These are phyloP conservation scores for Gadus chalcogrammus DNA, from an alignment of 2,113 vertebrate species.

Conservation along the genomic window DNA sequence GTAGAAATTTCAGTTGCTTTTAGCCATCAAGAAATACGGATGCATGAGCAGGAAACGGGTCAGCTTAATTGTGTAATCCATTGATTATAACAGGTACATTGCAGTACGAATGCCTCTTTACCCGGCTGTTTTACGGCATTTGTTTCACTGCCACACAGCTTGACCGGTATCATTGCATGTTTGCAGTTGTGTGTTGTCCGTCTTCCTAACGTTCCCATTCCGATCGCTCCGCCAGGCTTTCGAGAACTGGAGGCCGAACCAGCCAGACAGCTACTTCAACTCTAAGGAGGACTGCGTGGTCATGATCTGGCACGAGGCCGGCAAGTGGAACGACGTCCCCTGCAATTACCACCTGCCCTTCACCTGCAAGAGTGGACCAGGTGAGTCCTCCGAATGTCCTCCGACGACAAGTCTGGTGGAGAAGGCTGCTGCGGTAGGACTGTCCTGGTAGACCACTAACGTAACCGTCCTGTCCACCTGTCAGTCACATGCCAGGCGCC, in stretches of 20 bases:
- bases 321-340: slow-evolving; percentile 92
- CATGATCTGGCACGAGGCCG: slow-evolving; percentile 90
- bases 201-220: too few relatives aligned
- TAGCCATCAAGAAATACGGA: too few relatives aligned
- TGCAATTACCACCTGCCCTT: slow-evolving; percentile 95
- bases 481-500: slow-evolving; percentile 83
- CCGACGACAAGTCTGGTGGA: not conserved
- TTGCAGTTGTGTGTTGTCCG: too few relatives aligned
- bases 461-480: slow-evolving; percentile 5
- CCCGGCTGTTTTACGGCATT: too few relatives aligned
- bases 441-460: not conserved
- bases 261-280: slow-evolving; percentile 89
- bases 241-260: slow-evolving; percentile 92
- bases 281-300: slow-evolving; percentile 90
- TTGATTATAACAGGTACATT: too few relatives aligned
- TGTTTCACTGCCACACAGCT: not conserved
- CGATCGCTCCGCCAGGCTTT: slow-evolving; percentile 70
- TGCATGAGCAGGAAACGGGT: too few relatives aligned
- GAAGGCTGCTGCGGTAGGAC: not conserved
- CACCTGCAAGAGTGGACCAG: slow-evolving; percentile 90
- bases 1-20: too few relatives aligned
- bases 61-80: too few relatives aligned
- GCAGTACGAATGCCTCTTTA: too few relatives aligned
- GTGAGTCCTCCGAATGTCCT: slow-evolving; percentile 58
- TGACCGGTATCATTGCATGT: not conserved